phyloP scores from a whole-genome alignment of 2,888 invertebrate species.

The Dasypogon diadema region DNA sequence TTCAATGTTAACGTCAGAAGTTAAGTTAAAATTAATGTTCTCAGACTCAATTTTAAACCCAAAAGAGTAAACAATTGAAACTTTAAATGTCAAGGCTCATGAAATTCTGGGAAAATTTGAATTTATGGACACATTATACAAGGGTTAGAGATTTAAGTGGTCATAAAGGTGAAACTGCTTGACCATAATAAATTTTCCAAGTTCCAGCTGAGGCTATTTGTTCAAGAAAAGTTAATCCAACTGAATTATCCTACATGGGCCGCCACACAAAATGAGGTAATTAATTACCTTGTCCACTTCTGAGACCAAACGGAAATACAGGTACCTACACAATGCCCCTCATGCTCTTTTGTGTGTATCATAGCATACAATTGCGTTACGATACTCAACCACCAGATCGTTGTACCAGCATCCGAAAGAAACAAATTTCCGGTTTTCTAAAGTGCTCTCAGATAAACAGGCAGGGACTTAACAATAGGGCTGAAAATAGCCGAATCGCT shows the following conservation, averaged over 20 bases:
- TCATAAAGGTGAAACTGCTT: conserved; percentile 9
- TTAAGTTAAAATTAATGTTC: no score
- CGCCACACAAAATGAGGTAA: conserved; percentile 42
- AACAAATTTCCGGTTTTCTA: conserved; percentile 48
- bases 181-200: conserved; percentile 31
- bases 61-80: no score
- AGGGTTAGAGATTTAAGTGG: background rate
- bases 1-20: no score
- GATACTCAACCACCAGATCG: background rate
- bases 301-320: conserved; percentile 36
- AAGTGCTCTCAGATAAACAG: conserved; percentile 29
- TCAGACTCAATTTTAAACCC: no score
- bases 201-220: conserved; percentile 16
- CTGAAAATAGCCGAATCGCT: conserved; percentile 27
- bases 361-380: background rate
- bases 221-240: conserved; percentile 40
- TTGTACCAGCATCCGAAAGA: conserved; percentile 47
- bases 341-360: conserved; percentile 16
- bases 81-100: background rate
- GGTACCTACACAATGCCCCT: conserved; percentile 20
- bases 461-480: conserved; percentile 26
- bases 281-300: conserved; percentile 47
- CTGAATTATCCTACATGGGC: conserved; percentile 26
- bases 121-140: no score
- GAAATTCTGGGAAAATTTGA: background rate